Evolutionary conservation across 23 tunicate species (phyloP).

Genomic region (Halocynthia roretzi): DNA sequence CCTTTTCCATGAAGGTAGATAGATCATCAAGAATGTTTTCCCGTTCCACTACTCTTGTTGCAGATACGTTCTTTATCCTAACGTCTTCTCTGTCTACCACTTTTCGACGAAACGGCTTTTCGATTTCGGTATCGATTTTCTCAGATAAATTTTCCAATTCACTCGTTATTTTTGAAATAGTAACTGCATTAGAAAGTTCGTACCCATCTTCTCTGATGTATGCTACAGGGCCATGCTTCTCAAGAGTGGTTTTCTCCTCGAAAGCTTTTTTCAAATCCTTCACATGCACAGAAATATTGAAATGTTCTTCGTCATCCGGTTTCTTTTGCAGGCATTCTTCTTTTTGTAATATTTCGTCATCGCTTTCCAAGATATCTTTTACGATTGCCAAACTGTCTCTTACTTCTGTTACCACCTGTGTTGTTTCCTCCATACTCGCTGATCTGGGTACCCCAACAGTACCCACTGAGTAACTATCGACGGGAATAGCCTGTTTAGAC

Average conservation of each 20-base stretch:
- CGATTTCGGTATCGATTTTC: no score
- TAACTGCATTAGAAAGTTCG: no score
- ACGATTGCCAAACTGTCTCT: conserved; percentile 32
- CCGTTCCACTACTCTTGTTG: no score
- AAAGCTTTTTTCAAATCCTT: conserved; percentile 12
- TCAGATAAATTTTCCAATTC: no score
- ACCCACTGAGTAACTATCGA: background rate
- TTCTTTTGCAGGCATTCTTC: background rate
- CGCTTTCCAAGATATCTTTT: conserved; percentile 47
- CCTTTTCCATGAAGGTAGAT: no score
- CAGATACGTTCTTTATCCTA: no score
- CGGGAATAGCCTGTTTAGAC: background rate
- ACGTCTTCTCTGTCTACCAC: no score
- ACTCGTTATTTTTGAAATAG: no score
- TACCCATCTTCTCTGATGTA: no score
- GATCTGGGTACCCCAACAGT: background rate
- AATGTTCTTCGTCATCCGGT: background rate
- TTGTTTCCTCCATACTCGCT: conserved; percentile 51
- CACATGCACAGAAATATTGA: conserved; percentile 30
- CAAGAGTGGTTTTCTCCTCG: background rate
- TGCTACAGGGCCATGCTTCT: background rate
- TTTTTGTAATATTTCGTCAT: conserved; percentile 10
- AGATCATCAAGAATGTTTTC: no score
- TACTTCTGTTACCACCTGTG: conserved; percentile 50
- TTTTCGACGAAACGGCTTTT: no score